These are phyloP conservation scores for Monodelphis domestica DNA, from an alignment of 2,797 vertebrate species.

Conservation along the genomic window DNA sequence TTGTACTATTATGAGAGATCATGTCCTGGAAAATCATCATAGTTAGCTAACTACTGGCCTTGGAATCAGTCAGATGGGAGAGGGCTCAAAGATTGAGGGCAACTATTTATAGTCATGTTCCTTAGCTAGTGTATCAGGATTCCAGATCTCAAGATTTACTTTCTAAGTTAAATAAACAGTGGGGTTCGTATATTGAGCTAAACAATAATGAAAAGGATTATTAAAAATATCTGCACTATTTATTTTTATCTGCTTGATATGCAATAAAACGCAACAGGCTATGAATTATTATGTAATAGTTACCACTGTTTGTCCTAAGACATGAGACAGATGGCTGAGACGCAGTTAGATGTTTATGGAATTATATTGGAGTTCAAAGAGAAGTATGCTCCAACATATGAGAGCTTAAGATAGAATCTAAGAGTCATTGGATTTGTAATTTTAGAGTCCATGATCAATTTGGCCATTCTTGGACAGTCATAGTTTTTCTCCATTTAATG, in stretches of 20 bases:
- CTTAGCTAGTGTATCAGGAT: slow-evolving; percentile 24
- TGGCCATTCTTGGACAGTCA: slow-evolving; percentile 2
- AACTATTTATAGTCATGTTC: slow-evolving; percentile 2
- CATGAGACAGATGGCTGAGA: slow-evolving; percentile 31
- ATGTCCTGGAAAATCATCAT: slow-evolving; percentile 3
- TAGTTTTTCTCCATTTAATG: not conserved
- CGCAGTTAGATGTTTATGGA: slow-evolving; percentile 23
- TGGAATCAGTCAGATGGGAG: slow-evolving; percentile 26
- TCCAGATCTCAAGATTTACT: slow-evolving; percentile 21
- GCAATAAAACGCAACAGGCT: slow-evolving; percentile 45
- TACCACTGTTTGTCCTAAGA: slow-evolving; percentile 26
- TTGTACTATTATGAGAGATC: not conserved
- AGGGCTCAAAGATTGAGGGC: not conserved
- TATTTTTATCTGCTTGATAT: slow-evolving; percentile 61
- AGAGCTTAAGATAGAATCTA: slow-evolving; percentile 19
- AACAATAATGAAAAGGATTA: slow-evolving; percentile 53
- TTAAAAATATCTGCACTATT: slow-evolving; percentile 56
- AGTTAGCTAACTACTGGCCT: not conserved
- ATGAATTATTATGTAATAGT: slow-evolving; percentile 51
- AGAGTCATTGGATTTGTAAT: slow-evolving; percentile 36
- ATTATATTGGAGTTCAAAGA: slow-evolving; percentile 25
- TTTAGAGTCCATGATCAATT: slow-evolving; percentile 46
- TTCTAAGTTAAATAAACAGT: slow-evolving; percentile 36
- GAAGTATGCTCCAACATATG: slow-evolving; percentile 1
- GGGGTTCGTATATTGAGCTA: slow-evolving; percentile 8